Conservation (phyloP, 2,888 invertebrate genomes). For the Lutraria lutraria region DNA sequence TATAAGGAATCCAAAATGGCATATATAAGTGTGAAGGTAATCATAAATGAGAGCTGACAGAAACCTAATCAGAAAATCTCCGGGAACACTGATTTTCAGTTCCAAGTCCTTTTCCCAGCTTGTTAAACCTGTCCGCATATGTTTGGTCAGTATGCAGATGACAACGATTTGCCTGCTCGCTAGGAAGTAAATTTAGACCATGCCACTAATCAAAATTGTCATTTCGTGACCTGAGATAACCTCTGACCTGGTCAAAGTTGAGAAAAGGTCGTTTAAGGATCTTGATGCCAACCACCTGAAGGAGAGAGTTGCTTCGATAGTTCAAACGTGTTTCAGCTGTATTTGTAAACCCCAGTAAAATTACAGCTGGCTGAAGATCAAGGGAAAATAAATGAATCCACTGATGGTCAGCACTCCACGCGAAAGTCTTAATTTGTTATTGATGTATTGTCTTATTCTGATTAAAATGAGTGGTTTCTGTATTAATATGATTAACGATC, state of each 20-base stretch:
- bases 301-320: not conserved
- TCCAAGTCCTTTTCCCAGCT: not conserved
- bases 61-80: not conserved
- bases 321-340: conserved; percentile 15
- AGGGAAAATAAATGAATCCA: not conserved
- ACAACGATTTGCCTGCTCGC: conserved; percentile 6
- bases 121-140: not conserved
- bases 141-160: conserved; percentile 7
- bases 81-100: not conserved
- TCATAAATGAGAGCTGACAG: conserved; percentile 8
- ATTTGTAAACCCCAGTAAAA: not conserved
- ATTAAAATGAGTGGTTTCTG: not conserved
- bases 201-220: conserved; percentile 52
- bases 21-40: not conserved
- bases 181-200: conserved; percentile 44
- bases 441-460: not conserved
- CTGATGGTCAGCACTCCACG: not conserved
- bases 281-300: conserved; percentile 35
- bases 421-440: not conserved
- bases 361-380: conserved; percentile 6
- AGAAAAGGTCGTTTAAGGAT: conserved; percentile 55
- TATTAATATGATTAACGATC: not conserved
- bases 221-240: conserved; percentile 53
- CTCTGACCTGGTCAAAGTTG: conserved; percentile 63
- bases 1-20: not conserved